A percentile compares a stretch with the other conserved stretches of the same genome.
phyloP scores from a whole-genome alignment of 2,888 invertebrate species.

The Lamproptera curius region DNA sequence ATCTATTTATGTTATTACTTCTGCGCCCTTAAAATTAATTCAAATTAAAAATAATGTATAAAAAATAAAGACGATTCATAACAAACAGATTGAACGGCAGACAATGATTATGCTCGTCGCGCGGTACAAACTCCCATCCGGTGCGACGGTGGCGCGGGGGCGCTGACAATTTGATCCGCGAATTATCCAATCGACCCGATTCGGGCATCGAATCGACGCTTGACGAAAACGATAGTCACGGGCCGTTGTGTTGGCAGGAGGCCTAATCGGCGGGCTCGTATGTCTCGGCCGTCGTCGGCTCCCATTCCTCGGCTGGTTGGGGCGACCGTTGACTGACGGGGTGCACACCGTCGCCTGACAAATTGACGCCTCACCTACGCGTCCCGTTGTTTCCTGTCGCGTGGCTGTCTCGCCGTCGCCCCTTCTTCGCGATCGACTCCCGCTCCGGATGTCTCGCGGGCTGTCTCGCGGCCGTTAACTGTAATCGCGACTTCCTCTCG shows the following conservation, averaged over 20 bases:
- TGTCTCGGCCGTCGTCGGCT: slow-evolving; percentile 71
- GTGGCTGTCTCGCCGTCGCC: slow-evolving; percentile 1
- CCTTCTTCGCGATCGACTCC: background rate
- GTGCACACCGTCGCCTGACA: slow-evolving; percentile 60
- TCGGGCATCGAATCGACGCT: slow-evolving; percentile 59
- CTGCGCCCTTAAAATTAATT: too few species aligned
- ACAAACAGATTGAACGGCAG: background rate
- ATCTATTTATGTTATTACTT: too few species aligned
- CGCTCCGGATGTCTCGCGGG: slow-evolving; percentile 1
- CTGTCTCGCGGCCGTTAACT: background rate
- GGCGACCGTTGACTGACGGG: slow-evolving; percentile 65
- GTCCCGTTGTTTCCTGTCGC: slow-evolving; percentile 29
- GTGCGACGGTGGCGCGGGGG: slow-evolving; percentile 26
- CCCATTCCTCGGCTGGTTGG: slow-evolving; percentile 63
- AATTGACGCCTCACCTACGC: slow-evolving; percentile 59
- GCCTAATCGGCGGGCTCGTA: slow-evolving; percentile 70
- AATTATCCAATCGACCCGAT: slow-evolving; percentile 51
- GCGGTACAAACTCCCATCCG: background rate
- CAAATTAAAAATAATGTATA: too few species aligned
- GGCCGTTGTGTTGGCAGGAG: slow-evolving; percentile 61
- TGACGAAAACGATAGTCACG: slow-evolving; percentile 70
- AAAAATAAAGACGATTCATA: too few species aligned
- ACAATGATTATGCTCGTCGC: background rate
- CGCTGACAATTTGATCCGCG: slow-evolving; percentile 27
- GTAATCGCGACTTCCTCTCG: background rate